Evolutionary conservation across 2,113 vertebrate species (phyloP).

Genomic region (Sialia sialis): DNA sequence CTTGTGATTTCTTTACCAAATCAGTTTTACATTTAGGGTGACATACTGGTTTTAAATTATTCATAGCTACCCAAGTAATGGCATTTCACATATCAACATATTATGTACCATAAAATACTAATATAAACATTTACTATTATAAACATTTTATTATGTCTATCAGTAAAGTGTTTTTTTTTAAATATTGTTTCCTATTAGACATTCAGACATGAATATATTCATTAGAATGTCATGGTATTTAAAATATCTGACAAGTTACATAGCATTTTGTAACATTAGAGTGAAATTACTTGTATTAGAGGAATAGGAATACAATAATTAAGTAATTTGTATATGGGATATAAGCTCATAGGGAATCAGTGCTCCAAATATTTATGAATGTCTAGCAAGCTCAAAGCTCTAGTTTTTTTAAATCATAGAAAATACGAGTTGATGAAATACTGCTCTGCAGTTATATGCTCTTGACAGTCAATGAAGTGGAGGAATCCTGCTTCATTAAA

Average conservation of each 20-base stretch:
- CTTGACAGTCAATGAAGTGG: not conserved
- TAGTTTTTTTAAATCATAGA: not conserved
- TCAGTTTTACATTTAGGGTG: not conserved
- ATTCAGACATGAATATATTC: not conserved
- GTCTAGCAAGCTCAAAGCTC: not conserved
- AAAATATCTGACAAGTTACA: not conserved
- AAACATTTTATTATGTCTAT: not conserved
- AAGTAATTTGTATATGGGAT: not conserved
- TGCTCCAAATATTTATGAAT: not conserved
- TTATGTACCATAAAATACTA: not conserved
- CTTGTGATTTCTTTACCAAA: not conserved
- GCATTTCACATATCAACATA: not conserved
- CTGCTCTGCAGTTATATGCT: not conserved
- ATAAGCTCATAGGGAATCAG: not conserved
- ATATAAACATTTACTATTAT: not conserved
- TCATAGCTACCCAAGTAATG: not conserved
- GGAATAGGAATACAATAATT: not conserved
- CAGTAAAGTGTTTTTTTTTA: not conserved
- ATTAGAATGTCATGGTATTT: not conserved
- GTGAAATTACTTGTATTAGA: not conserved
- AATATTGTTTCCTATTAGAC: not conserved
- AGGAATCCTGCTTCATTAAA: slow-evolving; percentile 19
- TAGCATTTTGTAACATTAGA: not conserved
- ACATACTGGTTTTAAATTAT: not conserved
- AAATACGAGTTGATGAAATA: not conserved